Evolutionary conservation across 2,797 vertebrate genomes (phyloP).

Genomic region (Emys orbicularis): DNA sequence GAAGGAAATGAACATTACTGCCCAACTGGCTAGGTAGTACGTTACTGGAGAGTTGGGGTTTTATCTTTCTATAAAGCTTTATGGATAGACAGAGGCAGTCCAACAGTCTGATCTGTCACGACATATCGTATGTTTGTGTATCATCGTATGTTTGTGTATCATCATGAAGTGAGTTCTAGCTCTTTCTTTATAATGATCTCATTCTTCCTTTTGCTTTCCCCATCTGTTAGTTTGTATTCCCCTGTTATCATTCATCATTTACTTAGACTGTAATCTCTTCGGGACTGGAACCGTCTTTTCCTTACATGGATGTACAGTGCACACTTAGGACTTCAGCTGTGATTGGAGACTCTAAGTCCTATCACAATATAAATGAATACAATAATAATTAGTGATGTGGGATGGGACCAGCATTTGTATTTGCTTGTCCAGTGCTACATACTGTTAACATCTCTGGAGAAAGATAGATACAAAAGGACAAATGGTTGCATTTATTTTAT

Average conservation of each 20-base stretch:
- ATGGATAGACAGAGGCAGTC: neutral
- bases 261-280: neutral
- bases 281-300: neutral
- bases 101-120: neutral
- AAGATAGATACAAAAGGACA: neutral
- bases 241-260: neutral
- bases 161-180: fast-evolving
- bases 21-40: neutral
- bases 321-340: neutral
- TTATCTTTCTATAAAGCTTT: neutral
- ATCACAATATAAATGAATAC: neutral
- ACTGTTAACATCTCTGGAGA: neutral
- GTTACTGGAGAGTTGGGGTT: neutral
- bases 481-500: neutral
- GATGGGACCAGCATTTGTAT: neutral
- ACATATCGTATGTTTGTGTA: neutral
- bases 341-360: neutral
- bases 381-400: neutral
- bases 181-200: neutral
- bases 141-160: neutral
- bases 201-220: neutral
- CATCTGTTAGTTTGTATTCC: neutral
- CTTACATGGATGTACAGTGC: neutral
- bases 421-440: neutral
- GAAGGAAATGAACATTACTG: neutral